Evolutionary conservation across 2,113 vertebrate genomes (phyloP), one percentile per base, ranked within the genome.

Genomic region (Kryptolebias marmoratus): DNA sequence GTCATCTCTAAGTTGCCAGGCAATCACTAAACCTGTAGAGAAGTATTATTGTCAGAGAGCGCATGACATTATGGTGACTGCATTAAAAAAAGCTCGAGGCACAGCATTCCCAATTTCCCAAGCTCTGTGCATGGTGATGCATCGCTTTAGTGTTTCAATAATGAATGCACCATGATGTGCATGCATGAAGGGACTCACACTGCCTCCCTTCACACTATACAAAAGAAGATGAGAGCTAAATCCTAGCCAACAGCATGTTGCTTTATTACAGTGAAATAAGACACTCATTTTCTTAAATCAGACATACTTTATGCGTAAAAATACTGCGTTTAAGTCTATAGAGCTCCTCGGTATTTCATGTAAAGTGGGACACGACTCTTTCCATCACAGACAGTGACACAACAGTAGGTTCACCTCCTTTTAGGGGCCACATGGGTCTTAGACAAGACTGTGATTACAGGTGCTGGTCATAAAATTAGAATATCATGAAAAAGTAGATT

Each of bases 131-230:
- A 81, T 79, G 77, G 56, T 75, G 69, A 77, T 85, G 72, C 72
- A 75, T 77, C 57, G 16, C 62, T 77, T 84, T 79, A 86, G 87
- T 84, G 79, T 87, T 89, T 89, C 70, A 86, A 79, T 90, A 90
- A 90, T 83, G 74, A 83, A 88, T 83, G 75, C 66, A 64, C 71
- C 83, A 67, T 53, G 77, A 82, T 88, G 83, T 73, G 79, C 77
- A 82, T 82, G 86, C 88, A 81, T 81, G 67, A 85, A 70, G 55
- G 77, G 64, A 85, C 62, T 62, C 71, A 65, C 71, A 73, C 70
- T 48, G 74, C 70, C 81, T 77, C 76, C 48, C 69, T 81, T 85
- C 69, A 81, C 70, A 66, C 68, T 30, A 75, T 63, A 90, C 80
- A 87, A 90, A 90, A 80, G 80, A 86, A 78, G 73, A 55, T 54